Evolutionary conservation across 2,888 invertebrate species (phyloP), one percentile per base, ranked within the genome.

Genomic region (Lasioglossum calceatum): DNA sequence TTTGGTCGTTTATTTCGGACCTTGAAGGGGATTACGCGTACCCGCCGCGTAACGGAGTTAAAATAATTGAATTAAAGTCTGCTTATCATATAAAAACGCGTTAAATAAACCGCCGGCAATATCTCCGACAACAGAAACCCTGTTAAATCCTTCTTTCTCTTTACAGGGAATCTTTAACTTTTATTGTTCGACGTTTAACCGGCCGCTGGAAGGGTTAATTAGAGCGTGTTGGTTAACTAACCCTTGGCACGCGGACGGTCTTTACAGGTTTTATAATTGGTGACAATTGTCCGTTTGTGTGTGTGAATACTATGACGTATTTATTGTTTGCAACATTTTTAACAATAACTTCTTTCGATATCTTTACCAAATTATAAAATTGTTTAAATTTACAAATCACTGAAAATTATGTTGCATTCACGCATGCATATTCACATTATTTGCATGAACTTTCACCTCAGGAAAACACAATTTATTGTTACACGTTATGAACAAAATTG

Each of bases 51-150:
- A 77, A 84, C 71, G 58, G 67, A 67, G 80, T 84, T 77, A 84
- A 77, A 80, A 80, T 86, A 86, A 86, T 80, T 76, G 75, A 79
- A 76, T 85, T 79, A 85, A 85, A 76, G 64, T 85, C 75, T 79
- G 76, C 54, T 85, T 83, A 85, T 78, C 84, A 73, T 42, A 36
- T 85, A 82, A 82, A 78, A 85, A 82, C 84, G 61, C 42, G 70
- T 84, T 77, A 61, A 84, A 86, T 42, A 44, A 80, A 47, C 77
- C 32, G 70, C 39, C 44, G 42, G n/a, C 44, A 58, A 72, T 79
- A 32, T 72, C 54, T 27, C 5, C 12, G 71, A 39, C 27, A 42
- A 23, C 47, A 58, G 44, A 23, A 70, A 82, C 70, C 27, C 32
- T n/a, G 4, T n/a, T 8, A 42, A 64, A 2, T 7, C 67, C 39